These are phyloP conservation scores for Caenorhabditis uteleia DNA, from an alignment of 2,888 invertebrate species.

Conservation along the genomic window DNA sequence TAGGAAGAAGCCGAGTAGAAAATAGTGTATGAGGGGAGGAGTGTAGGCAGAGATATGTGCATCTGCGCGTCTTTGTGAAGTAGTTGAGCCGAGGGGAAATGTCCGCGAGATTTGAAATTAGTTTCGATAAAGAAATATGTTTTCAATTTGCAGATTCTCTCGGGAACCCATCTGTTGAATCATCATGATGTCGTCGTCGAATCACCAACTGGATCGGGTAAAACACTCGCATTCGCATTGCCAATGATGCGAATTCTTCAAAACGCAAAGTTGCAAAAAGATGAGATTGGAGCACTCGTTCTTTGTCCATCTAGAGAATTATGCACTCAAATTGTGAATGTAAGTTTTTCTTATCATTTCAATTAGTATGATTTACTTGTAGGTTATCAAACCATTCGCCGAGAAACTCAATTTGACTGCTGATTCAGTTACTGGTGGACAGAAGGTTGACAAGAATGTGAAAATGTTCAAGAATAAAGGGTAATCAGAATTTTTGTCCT, in stretches of 20 bases:
- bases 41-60: background rate
- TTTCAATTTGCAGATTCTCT: slow-evolving; percentile 34
- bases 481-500: slow-evolving; percentile 23
- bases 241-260: slow-evolving; percentile 83
- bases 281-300: slow-evolving; percentile 82
- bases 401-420: slow-evolving; percentile 40
- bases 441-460: slow-evolving; percentile 41
- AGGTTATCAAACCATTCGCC: slow-evolving; percentile 43
- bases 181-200: slow-evolving; percentile 97
- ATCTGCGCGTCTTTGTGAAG: slow-evolving; percentile 1
- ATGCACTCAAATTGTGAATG: slow-evolving; percentile 83
- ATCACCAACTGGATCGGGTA: slow-evolving; percentile 97
- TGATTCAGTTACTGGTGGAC: slow-evolving; percentile 71
- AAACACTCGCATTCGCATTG: slow-evolving; percentile 92
- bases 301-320: slow-evolving; percentile 95
- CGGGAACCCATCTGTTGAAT: slow-evolving; percentile 73
- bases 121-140: background rate
- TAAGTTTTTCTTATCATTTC: too few species aligned
- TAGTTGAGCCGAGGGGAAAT: background rate
- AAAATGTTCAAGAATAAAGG: slow-evolving; percentile 54
- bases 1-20: slow-evolving; percentile 6
- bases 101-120: background rate
- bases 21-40: slow-evolving; percentile 3
- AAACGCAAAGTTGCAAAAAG: slow-evolving; percentile 23
- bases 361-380: too few species aligned